phyloP scores from a whole-genome alignment of 2,113 vertebrate species.

The Pelecanus crispus region DNA sequence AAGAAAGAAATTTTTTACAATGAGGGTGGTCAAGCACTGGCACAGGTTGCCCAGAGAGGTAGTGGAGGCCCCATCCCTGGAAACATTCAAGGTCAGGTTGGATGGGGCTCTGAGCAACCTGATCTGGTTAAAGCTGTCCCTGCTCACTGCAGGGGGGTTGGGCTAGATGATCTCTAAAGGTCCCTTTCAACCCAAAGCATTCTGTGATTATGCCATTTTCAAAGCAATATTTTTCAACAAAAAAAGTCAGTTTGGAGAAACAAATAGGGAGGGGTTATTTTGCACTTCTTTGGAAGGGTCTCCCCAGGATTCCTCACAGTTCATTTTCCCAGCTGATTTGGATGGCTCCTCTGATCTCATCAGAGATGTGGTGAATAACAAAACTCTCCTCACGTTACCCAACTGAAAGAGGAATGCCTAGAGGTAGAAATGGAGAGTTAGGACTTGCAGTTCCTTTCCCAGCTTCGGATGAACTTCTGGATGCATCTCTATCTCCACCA shows the following conservation, averaged over 20 bases:
- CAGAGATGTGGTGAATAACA: neutral
- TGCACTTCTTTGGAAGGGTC: neutral
- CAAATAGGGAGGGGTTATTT: neutral
- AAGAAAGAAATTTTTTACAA: too few relatives aligned
- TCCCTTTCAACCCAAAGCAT: too few relatives aligned
- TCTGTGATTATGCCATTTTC: neutral
- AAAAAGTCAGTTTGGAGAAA: neutral
- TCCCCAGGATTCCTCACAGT: neutral
- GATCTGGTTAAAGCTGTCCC: too few relatives aligned
- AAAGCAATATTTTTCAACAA: neutral
- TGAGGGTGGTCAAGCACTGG: too few relatives aligned
- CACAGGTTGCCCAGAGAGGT: too few relatives aligned
- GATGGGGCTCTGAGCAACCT: too few relatives aligned
- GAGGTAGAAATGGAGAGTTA: neutral
- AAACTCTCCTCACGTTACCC: neutral
- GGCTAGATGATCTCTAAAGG: too few relatives aligned
- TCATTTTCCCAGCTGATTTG: neutral
- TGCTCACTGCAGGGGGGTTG: too few relatives aligned
- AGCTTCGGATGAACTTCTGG: neutral
- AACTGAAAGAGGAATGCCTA: neutral
- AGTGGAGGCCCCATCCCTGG: too few relatives aligned
- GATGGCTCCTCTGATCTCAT: neutral
- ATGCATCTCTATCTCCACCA: neutral
- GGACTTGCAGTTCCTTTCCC: neutral
- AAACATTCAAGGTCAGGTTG: too few relatives aligned